A percentile compares a stretch with the other conserved stretches of the same genome.
Evolutionary conservation across 2,113 vertebrate genomes (phyloP).

Genomic region (Cololabis saira): DNA sequence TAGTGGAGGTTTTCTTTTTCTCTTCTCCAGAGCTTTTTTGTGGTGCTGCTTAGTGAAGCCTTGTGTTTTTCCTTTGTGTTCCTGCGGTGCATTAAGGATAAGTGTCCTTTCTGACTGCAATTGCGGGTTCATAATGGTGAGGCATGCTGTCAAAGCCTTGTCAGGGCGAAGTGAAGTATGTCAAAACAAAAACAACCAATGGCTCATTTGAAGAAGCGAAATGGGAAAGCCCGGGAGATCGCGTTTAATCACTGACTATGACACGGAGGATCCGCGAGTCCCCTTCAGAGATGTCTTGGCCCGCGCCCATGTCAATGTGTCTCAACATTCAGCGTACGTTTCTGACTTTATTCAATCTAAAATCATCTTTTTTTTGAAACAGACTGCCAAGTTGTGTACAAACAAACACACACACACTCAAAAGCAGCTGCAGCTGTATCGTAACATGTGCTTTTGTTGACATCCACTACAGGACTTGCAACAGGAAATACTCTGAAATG

Average conservation of each 20-base stretch:
- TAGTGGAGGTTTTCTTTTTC: constrained; percentile 55
- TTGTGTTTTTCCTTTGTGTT: constrained; percentile 30
- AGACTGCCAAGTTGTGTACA: background rate
- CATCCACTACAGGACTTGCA: no score
- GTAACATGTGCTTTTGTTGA: no score
- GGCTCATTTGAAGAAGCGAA: constrained; percentile 16
- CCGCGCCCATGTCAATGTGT: background rate
- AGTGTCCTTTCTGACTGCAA: constrained; percentile 57
- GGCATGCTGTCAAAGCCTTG: constrained; percentile 49
- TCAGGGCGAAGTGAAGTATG: constrained; percentile 42
- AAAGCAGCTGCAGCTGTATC: background rate
- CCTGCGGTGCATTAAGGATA: constrained; percentile 55
- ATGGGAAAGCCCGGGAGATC: constrained; percentile 27
- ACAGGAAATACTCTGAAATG: no score
- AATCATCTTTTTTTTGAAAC: background rate
- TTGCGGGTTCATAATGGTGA: constrained; percentile 50
- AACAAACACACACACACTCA: background rate
- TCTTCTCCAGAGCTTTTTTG: constrained; percentile 62
- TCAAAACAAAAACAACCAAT: constrained; percentile 41
- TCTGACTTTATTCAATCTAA: no score
- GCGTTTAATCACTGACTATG: constrained; percentile 36
- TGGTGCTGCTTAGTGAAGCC: constrained; percentile 61
- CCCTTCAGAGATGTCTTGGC: constrained; percentile 4
- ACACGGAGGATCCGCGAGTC: constrained; percentile 15
- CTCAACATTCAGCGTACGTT: no score